Evolutionary conservation across 2,113 vertebrate genomes (phyloP).

Genomic region (Chionis minor): DNA sequence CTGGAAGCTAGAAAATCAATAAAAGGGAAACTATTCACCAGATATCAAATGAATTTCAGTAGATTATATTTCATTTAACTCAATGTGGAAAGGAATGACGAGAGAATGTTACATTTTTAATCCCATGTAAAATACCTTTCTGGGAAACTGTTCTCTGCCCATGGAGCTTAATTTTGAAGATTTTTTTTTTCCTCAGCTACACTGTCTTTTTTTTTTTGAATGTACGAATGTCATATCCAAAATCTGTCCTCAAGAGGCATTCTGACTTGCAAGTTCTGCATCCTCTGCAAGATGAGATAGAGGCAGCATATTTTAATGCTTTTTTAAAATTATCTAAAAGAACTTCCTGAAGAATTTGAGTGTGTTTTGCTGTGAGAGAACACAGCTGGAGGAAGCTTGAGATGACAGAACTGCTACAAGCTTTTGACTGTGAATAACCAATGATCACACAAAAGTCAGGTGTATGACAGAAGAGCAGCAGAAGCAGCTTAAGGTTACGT

Average conservation of each 20-base stretch:
- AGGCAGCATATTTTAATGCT: background rate
- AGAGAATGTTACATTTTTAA: constrained; percentile 44
- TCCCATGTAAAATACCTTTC: constrained; percentile 23
- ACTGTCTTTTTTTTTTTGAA: background rate
- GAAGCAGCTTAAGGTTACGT: background rate
- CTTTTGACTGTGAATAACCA: background rate
- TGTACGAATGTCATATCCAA: background rate
- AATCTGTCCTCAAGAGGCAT: background rate
- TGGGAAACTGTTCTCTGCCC: background rate
- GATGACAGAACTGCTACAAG: background rate
- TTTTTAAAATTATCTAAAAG: background rate
- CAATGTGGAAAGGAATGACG: constrained; percentile 48
- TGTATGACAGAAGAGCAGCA: background rate
- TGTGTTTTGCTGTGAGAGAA: background rate
- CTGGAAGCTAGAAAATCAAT: constrained; percentile 32
- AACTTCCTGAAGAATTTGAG: background rate
- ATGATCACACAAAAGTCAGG: background rate
- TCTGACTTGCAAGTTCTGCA: background rate
- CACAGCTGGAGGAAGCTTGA: background rate
- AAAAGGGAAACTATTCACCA: constrained; percentile 26
- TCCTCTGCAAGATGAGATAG: background rate
- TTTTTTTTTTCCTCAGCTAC: background rate
- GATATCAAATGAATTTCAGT: constrained; percentile 30
- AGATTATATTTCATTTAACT: constrained; percentile 44
- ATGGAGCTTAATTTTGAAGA: background rate